Evolutionary conservation across 2,888 invertebrate species (phyloP).

Genomic region (Horisme vitalbata): DNA sequence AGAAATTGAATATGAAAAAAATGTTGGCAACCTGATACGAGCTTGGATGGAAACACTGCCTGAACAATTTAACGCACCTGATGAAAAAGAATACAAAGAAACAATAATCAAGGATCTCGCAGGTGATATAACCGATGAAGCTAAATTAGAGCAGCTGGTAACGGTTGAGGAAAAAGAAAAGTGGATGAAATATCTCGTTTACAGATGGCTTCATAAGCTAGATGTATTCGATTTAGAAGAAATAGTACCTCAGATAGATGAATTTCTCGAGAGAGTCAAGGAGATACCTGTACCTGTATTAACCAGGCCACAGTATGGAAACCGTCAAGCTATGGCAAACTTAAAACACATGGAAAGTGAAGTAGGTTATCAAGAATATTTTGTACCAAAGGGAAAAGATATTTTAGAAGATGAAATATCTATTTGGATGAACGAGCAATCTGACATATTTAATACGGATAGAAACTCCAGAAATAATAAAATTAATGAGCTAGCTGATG

Average conservation of each 20-base stretch:
- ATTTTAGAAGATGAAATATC: slow-evolving; percentile 57
- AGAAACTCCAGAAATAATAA: slow-evolving; percentile 34
- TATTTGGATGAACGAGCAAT: slow-evolving; percentile 56
- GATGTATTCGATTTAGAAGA: slow-evolving; percentile 43
- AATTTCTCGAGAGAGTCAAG: slow-evolving; percentile 37
- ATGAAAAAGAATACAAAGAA: slow-evolving; percentile 46
- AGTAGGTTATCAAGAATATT: slow-evolving; percentile 30
- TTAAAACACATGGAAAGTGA: slow-evolving; percentile 34
- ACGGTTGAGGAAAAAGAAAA: slow-evolving; percentile 36
- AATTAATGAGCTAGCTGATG: slow-evolving; percentile 47
- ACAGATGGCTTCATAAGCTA: slow-evolving; percentile 50
- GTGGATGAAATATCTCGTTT: slow-evolving; percentile 40
- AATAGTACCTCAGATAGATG: slow-evolving; percentile 39
- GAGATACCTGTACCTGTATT: slow-evolving; percentile 41
- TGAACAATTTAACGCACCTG: slow-evolving; percentile 33
- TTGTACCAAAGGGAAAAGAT: slow-evolving; percentile 41
- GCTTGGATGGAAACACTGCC: slow-evolving; percentile 52
- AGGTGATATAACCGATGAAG: slow-evolving; percentile 48
- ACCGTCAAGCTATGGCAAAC: slow-evolving; percentile 45
- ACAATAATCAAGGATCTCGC: slow-evolving; percentile 49
- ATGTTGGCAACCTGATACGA: slow-evolving; percentile 39
- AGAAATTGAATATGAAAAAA: slow-evolving; percentile 43
- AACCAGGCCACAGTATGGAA: slow-evolving; percentile 45
- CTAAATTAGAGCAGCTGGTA: slow-evolving; percentile 44
- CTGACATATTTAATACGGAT: slow-evolving; percentile 40